phyloP scores from a whole-genome alignment of 2,888 invertebrate species.

The Kryphioiulus occultus region DNA sequence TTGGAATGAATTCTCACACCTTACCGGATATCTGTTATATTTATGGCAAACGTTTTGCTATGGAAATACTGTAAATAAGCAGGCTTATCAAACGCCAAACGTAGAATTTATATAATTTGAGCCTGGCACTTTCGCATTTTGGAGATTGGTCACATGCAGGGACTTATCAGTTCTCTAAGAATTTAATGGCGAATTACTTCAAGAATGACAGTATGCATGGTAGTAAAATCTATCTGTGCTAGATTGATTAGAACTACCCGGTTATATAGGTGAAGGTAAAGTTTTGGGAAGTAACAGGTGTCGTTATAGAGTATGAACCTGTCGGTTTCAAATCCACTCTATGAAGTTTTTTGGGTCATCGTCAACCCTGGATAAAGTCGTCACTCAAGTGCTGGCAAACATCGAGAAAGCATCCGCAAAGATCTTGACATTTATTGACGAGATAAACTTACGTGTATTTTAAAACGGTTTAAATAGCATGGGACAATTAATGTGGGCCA shows the following conservation, averaged over 20 bases:
- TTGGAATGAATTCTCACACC: no score
- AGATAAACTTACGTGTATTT: conserved; percentile 20
- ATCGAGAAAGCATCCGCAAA: not conserved
- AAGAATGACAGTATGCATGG: no score
- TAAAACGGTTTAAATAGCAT: conserved; percentile 20
- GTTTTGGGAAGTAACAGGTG: not conserved
- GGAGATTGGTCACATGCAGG: not conserved
- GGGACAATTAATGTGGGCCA: conserved; percentile 4
- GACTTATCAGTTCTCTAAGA: not conserved
- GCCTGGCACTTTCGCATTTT: not conserved
- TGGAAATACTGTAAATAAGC: not conserved
- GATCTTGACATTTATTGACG: conserved; percentile 17
- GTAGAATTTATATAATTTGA: not conserved
- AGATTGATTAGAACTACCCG: not conserved
- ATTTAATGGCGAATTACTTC: no score
- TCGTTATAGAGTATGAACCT: not conserved
- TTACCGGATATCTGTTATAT: no score
- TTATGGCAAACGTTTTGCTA: not conserved
- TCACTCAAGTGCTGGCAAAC: not conserved
- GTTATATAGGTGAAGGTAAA: conserved; percentile 9
- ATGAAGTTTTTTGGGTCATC: not conserved
- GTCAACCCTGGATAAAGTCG: not conserved
- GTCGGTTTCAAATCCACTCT: not conserved
- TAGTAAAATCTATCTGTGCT: no score
- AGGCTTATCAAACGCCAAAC: not conserved